phyloP scores from a whole-genome alignment of 2,888 invertebrate genomes.

The Pemphredon lugubris region DNA sequence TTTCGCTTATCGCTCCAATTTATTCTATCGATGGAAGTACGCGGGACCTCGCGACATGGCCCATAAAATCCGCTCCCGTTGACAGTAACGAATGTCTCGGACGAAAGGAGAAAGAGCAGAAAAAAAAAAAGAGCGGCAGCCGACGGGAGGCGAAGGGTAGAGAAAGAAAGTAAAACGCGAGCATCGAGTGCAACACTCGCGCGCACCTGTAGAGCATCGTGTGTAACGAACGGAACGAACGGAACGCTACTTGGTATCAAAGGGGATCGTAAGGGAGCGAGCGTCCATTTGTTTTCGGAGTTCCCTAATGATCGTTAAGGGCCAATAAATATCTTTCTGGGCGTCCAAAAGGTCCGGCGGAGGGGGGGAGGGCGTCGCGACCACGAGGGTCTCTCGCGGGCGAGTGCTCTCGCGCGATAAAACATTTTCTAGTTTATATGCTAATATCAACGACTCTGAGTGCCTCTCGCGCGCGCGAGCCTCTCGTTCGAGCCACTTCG shows the following conservation, averaged over 20 bases:
- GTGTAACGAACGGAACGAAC: slow-evolving; percentile 9
- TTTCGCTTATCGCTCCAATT: slow-evolving; percentile 12
- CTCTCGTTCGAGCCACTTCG: slow-evolving; percentile 7
- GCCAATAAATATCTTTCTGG: slow-evolving; percentile 56
- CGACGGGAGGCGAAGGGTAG: not conserved
- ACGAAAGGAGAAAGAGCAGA: not conserved
- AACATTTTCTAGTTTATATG: slow-evolving; percentile 61
- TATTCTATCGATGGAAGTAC: not conserved
- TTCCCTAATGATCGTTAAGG: slow-evolving; percentile 53
- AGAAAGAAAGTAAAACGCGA: slow-evolving; percentile 10
- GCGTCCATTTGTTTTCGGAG: slow-evolving; percentile 39
- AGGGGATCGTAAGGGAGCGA: slow-evolving; percentile 17
- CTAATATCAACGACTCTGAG: slow-evolving; percentile 46
- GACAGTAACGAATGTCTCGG: slow-evolving; percentile 24
- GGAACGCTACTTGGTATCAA: slow-evolving; percentile 27
- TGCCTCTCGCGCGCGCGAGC: not conserved
- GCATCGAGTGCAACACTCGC: slow-evolving; percentile 2
- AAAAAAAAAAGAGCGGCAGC: too few species aligned
- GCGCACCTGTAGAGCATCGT: slow-evolving; percentile 15
- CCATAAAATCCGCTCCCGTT: not conserved
- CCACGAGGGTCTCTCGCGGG: slow-evolving; percentile 9
- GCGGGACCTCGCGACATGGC: not conserved
- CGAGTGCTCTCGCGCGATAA: slow-evolving; percentile 33
- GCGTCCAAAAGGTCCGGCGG: slow-evolving; percentile 1
- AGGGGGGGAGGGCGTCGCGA: slow-evolving; percentile 5